phyloP scores from a whole-genome alignment of 2,113 vertebrate species.

The Paracanthobrama guichenoti region DNA sequence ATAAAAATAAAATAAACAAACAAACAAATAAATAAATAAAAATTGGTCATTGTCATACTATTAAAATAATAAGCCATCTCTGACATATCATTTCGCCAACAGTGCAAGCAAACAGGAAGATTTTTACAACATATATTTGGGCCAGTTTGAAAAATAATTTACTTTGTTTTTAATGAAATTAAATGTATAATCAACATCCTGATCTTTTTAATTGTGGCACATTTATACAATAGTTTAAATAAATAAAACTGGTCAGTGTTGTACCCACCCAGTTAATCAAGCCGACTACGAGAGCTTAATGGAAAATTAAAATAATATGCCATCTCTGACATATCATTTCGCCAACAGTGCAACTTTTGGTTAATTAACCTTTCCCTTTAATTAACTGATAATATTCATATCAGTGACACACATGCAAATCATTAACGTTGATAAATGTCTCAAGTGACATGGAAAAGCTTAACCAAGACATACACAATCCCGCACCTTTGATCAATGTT shows the following conservation, averaged over 20 bases:
- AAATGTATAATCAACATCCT: too few relatives aligned
- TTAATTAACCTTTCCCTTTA: constrained; percentile 24
- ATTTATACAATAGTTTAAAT: neutral
- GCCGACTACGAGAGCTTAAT: neutral
- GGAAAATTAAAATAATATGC: neutral
- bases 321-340: neutral
- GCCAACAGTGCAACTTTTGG: neutral
- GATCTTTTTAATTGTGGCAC: too few relatives aligned
- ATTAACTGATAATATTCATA: constrained; percentile 30
- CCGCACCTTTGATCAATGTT: constrained; percentile 1
- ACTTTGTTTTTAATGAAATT: too few relatives aligned
- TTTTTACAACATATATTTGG: too few relatives aligned
- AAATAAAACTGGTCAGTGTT: neutral
- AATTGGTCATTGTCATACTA: too few relatives aligned
- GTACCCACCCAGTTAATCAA: neutral
- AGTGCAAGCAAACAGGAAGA: too few relatives aligned
- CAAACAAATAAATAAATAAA: too few relatives aligned
- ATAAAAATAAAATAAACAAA: neutral
- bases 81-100: too few relatives aligned
- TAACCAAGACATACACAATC: neutral
- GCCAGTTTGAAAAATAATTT: too few relatives aligned
- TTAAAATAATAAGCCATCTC: too few relatives aligned
- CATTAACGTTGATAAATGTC: constrained; percentile 13
- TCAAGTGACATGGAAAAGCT: neutral
- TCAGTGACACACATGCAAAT: constrained; percentile 24